Evolutionary conservation across 2,888 invertebrate species (phyloP), one percentile per base, ranked within the genome.

Genomic region (Limnephilus rhombicus): DNA sequence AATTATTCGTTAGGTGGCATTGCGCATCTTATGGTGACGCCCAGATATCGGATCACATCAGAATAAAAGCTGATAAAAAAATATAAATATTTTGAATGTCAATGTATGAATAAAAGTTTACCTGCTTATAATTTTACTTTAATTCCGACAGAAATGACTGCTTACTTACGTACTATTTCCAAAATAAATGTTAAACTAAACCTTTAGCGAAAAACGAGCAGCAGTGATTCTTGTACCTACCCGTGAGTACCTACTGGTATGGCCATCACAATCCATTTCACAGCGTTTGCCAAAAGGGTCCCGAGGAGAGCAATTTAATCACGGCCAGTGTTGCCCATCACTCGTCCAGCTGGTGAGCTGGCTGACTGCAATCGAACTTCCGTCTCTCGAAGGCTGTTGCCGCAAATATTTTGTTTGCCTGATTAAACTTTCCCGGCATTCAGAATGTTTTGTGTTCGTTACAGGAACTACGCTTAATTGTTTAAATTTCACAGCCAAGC

Each of bases 391-490:
- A 18, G 68, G 88, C 88, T 85, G n/a, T 49, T 24, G 37, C 92
- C 93, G 87, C 93, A 92, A 86, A 92, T 91, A 85, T 90, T 92
- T 90, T 92, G 85, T 88, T 91, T 85, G 83, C 80, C 90, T 91
- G 92, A 93, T 93, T 92, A 92, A 93, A 92, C 93, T 90, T 93
- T 91, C 92, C 91, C n/a, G n/a, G 80, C 85, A 49, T 53, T 90
- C 87, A 80, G 34, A 82, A 53, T 41, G 68, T 80, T 90, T 83
- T 91, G 89, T 68, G 68, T 68, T 68, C 68, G 68, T 68, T 68
- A 68, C 68, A 24, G 68, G 24, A 68, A 68, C 68, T 68, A 68
- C 68, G 68, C 9, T 68, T 68, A 68, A 68, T 68, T 68, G 68
- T 68, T 68, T 68, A 68, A 68, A 68, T 68, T 68, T 68, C 68